phyloP scores from a whole-genome alignment of 2,797 vertebrate species.

The Cynopterus sphinx region DNA sequence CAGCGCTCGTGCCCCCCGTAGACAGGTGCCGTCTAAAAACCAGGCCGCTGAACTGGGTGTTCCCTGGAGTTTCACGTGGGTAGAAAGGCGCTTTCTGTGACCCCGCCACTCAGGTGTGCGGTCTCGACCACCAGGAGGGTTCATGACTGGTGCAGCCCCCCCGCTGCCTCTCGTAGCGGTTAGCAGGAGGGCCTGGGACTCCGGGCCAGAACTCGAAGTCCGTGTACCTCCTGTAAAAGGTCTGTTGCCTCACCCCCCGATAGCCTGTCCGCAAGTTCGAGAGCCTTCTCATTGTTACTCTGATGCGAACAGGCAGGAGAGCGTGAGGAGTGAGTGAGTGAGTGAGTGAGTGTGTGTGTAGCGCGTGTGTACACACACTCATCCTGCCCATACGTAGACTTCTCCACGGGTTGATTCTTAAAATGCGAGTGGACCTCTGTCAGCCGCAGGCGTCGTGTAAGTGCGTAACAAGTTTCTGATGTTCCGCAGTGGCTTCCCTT shows the following conservation, averaged over 20 bases:
- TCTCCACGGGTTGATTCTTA: neutral
- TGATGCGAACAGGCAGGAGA: neutral
- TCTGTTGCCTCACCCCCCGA: neutral
- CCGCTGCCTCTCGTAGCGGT: too few relatives aligned
- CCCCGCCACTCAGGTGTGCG: accelerated
- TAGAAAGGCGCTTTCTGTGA: neutral
- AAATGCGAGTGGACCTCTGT: neutral
- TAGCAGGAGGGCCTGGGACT: too few relatives aligned
- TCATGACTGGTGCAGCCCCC: neutral
- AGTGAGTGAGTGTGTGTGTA: accelerated
- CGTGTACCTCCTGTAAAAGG: neutral
- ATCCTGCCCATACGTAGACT: accelerated
- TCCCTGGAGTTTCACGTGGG: neutral
- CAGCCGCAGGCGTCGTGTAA: neutral
- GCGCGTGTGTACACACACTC: too few relatives aligned
- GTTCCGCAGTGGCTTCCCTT: neutral
- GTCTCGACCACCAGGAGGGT: too few relatives aligned
- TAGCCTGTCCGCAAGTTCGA: neutral
- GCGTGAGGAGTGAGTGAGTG: accelerated
- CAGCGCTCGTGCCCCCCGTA: neutral
- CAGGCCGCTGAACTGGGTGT: neutral
- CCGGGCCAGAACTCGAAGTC: neutral
- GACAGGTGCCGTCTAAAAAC: neutral
- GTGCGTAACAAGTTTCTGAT: neutral
- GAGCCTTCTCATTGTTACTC: accelerated